Percentiles rank a stretch among this genome's conserved stretches.
These are phyloP conservation scores for Lasioglossum figueresi DNA, from an alignment of 2,888 invertebrate genomes.

Conservation along the genomic window DNA sequence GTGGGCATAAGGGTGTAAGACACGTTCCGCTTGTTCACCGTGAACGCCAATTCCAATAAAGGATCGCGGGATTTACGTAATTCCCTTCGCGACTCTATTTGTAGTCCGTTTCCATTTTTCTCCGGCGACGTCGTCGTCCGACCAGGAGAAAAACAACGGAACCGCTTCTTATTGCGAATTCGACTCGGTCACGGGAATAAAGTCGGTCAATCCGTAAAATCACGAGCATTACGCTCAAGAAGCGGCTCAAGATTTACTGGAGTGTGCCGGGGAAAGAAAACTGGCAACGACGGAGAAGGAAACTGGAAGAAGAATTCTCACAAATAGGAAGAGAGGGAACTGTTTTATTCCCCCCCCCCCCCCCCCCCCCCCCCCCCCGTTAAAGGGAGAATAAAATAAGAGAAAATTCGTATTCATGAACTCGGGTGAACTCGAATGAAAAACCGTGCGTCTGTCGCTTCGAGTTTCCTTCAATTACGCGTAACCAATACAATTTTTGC, in stretches of 20 bases:
- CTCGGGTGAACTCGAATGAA: background rate
- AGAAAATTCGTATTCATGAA: constrained; percentile 14
- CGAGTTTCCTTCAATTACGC: background rate
- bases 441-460: background rate
- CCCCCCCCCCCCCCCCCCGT: background rate
- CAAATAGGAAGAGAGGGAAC: constrained; percentile 1
- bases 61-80: constrained; percentile 32
- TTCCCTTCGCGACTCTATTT: constrained; percentile 29
- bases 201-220: constrained; percentile 63
- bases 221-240: constrained; percentile 50
- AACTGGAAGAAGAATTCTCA: constrained; percentile 21
- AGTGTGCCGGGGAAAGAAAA: constrained; percentile 51
- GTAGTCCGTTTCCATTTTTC: constrained; percentile 31
- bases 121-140: background rate
- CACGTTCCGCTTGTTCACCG: constrained; percentile 9
- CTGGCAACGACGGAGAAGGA: constrained; percentile 23
- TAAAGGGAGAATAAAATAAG: background rate
- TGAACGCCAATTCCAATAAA: constrained; percentile 9
- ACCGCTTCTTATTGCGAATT: constrained; percentile 62
- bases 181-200: constrained; percentile 55
- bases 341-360: background rate
- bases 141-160: background rate
- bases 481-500: background rate
- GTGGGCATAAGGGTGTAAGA: background rate
- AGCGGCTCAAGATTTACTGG: constrained; percentile 66